phyloP scores from a whole-genome alignment of 2,113 vertebrate species.

The Aix galericulata region DNA sequence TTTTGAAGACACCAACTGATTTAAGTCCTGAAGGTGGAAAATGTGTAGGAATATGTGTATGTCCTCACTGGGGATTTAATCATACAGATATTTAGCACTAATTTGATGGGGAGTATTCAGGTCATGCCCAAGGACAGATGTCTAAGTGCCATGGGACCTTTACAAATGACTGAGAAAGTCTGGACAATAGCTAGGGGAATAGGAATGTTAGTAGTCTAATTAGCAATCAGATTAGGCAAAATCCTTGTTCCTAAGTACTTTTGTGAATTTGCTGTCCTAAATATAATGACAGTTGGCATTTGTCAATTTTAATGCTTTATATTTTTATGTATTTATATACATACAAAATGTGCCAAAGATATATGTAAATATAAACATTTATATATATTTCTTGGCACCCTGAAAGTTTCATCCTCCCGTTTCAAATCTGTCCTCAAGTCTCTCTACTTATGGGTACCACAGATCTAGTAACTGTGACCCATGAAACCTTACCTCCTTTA shows the following conservation, averaged over 20 bases:
- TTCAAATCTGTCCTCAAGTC: neutral
- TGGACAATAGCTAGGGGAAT: neutral
- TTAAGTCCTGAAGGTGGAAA: neutral
- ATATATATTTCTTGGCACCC: neutral
- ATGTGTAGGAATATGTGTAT: neutral
- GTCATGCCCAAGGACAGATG: neutral
- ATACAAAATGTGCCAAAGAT: neutral
- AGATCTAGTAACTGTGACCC: neutral
- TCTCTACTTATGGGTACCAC: neutral
- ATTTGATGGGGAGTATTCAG: neutral
- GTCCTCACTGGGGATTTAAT: neutral
- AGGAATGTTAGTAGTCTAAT: neutral
- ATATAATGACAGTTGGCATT: neutral
- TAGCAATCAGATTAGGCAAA: neutral
- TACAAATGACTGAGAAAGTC: neutral
- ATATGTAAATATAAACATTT: neutral
- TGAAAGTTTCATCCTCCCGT: fast-evolving
- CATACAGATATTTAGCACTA: neutral
- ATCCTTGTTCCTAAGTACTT: neutral
- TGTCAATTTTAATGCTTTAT: neutral
- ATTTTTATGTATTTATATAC: neutral
- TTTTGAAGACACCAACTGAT: neutral
- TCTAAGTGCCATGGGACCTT: neutral
- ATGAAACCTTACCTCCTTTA: neutral
- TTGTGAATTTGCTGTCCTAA: neutral